Evolutionary conservation across 2,797 vertebrate species (phyloP).

Genomic region (Gorsachius magnificus): DNA sequence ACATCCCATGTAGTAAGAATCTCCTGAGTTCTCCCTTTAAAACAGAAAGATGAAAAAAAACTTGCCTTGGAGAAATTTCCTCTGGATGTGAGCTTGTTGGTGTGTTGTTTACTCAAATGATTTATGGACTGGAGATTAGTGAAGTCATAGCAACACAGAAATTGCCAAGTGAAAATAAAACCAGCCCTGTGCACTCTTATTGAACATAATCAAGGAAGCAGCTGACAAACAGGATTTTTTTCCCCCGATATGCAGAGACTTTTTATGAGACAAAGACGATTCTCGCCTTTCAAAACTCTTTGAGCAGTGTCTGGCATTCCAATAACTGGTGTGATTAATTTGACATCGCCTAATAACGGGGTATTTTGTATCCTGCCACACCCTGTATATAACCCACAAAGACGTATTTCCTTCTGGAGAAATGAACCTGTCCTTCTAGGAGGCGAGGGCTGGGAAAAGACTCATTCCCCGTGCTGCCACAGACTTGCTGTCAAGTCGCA

Average conservation of each 20-base stretch:
- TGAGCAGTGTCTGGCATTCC: not conserved
- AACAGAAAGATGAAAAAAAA: slow-evolving; percentile 51
- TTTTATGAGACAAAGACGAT: not conserved
- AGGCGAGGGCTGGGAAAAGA: not conserved
- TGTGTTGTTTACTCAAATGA: slow-evolving; percentile 69
- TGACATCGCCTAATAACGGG: not conserved
- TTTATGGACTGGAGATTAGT: slow-evolving; percentile 65
- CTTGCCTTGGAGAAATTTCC: slow-evolving; percentile 56
- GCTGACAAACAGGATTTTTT: slow-evolving; percentile 26
- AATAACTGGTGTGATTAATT: not conserved
- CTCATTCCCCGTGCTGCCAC: not conserved
- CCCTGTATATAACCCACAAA: not conserved
- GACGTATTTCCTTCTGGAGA: not conserved
- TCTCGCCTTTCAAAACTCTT: not conserved
- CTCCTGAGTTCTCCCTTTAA: slow-evolving; percentile 34
- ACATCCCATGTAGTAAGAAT: slow-evolving; percentile 37
- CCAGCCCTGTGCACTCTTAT: slow-evolving; percentile 13
- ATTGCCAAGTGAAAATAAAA: slow-evolving; percentile 66
- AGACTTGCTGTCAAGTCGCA: not conserved
- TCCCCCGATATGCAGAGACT: not conserved
- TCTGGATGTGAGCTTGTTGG: slow-evolving; percentile 53
- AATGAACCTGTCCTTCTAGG: not conserved
- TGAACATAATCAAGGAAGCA: slow-evolving; percentile 40
- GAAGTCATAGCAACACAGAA: slow-evolving; percentile 63
- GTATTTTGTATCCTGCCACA: not conserved